These are phyloP conservation scores for Saimiri boliviensis DNA, from an alignment of 2,113 vertebrate species.

Conservation along the genomic window DNA sequence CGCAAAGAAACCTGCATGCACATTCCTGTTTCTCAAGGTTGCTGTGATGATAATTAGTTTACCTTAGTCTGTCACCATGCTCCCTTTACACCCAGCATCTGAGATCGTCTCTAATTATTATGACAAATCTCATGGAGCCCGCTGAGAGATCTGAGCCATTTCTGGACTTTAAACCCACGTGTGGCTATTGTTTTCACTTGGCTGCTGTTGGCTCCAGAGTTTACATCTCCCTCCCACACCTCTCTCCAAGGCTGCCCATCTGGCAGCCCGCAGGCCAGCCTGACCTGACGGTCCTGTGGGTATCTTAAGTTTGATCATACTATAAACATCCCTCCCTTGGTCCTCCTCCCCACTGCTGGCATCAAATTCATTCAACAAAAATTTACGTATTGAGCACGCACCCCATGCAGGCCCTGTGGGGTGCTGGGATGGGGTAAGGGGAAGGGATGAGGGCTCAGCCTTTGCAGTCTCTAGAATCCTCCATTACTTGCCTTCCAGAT, in stretches of 20 bases:
- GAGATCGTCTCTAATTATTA: not conserved
- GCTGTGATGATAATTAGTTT: not conserved
- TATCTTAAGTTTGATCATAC: not conserved
- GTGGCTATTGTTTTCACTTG: not conserved
- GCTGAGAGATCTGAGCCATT: not conserved
- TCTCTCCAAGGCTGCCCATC: not conserved
- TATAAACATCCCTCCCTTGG: not conserved
- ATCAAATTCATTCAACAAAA: not conserved
- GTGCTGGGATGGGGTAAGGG: not conserved
- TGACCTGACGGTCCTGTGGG: rapidly evolving
- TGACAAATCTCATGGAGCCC: not conserved
- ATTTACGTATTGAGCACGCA: not conserved
- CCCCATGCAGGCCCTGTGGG: not conserved
- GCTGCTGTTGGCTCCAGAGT: not conserved
- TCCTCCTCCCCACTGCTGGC: too few species aligned
- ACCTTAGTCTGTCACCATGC: not conserved
- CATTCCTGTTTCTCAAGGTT: not conserved
- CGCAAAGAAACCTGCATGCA: rapidly evolving
- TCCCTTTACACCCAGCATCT: not conserved
- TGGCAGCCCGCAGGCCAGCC: not conserved
- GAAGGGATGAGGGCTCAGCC: not conserved
- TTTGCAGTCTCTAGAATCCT: not conserved
- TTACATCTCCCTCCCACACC: not conserved
- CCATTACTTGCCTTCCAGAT: not conserved
- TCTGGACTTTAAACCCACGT: not conserved